phyloP scores from a whole-genome alignment of 2,888 invertebrate species.

The Baronia brevicornis region DNA sequence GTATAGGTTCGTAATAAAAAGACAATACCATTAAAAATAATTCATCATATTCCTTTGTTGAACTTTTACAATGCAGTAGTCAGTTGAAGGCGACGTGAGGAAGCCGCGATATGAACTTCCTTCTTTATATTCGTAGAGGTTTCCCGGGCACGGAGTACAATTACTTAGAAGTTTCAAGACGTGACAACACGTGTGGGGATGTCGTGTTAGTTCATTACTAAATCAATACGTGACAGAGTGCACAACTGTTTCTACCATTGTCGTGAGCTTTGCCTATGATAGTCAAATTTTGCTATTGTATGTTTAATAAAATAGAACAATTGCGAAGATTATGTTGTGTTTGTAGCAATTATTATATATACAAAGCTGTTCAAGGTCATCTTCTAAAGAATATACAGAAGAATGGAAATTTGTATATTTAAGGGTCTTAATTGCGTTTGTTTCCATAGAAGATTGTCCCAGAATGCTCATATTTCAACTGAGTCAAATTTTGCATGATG shows the following conservation, averaged over 20 bases:
- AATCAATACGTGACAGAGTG: conserved; percentile 35
- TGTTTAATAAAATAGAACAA: no score
- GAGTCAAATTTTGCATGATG: no score
- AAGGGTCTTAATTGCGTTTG: no score
- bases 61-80: conserved; percentile 9
- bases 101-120: conserved; percentile 5
- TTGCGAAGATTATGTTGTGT: no score
- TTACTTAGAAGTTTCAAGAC: conserved; percentile 20
- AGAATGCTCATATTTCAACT: no score
- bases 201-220: conserved; percentile 44
- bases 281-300: conserved; percentile 7
- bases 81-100: conserved; percentile 6
- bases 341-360: no score
- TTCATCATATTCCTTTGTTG: conserved; percentile 12
- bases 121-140: conserved; percentile 14
- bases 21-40: no score
- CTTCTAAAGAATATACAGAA: no score
- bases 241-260: conserved; percentile 21
- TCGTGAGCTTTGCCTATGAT: background rate
- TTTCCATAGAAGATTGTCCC: no score
- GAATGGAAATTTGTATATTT: no score
- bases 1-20: no score
- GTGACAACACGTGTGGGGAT: conserved; percentile 19
- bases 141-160: conserved; percentile 18
- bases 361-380: no score